phyloP scores from a whole-genome alignment of 2,888 invertebrate genomes.

The Heliconius aoede region DNA sequence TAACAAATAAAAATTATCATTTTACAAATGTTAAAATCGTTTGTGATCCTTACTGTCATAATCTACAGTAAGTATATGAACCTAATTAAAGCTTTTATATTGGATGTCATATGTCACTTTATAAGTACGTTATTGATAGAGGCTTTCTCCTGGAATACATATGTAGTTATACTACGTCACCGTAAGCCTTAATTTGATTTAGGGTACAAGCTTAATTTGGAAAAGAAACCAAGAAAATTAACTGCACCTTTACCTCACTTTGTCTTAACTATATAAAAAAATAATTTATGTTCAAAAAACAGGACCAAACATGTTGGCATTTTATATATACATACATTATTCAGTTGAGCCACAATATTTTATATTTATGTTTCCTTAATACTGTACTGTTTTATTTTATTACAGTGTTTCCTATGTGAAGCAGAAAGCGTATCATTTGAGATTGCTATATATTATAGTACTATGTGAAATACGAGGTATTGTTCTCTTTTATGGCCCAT shows the following conservation, averaged over 20 bases:
- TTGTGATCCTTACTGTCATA: no score
- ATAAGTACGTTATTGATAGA: no score
- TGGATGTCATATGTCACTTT: background rate
- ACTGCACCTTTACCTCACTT: no score
- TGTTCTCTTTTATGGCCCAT: background rate
- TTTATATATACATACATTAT: background rate
- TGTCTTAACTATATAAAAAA: background rate
- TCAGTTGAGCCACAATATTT: background rate
- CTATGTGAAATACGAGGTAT: conserved; percentile 14
- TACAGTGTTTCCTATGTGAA: conserved; percentile 24
- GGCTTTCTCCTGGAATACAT: background rate
- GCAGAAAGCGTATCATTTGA: conserved; percentile 48
- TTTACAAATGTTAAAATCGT: no score
- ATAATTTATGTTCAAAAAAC: background rate
- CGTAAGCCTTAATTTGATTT: no score
- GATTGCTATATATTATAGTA: conserved; percentile 31
- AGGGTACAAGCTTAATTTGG: background rate
- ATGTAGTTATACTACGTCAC: no score
- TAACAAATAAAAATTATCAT: no score
- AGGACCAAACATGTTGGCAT: background rate
- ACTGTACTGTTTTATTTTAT: background rate
- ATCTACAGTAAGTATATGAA: no score
- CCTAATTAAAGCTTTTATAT: no score
- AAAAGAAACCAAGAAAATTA: background rate
- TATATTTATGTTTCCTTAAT: background rate